Conservation (phyloP, 2,888 invertebrate genomes). For the Ennomos quercinarius region DNA sequence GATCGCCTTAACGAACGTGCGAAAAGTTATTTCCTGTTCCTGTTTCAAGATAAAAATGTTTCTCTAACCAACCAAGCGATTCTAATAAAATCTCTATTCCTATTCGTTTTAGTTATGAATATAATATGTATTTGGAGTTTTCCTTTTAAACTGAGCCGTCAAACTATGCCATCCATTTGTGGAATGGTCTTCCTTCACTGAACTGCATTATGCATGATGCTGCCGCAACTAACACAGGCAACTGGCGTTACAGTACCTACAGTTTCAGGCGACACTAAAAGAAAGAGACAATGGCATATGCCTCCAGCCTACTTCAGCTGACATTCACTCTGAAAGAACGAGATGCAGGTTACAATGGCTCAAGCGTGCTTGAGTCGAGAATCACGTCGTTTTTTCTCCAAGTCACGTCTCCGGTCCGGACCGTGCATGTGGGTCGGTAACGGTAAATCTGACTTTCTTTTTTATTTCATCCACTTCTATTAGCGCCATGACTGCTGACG, state of each 20-base stretch:
- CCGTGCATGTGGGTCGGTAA: slow-evolving; percentile 76
- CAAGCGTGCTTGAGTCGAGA: slow-evolving; percentile 9
- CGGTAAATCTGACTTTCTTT: slow-evolving; percentile 78
- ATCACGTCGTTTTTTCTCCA: slow-evolving; percentile 60
- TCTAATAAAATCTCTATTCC: no score
- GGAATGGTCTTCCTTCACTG: no score
- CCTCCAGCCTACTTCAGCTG: slow-evolving; percentile 3
- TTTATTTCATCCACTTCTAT: slow-evolving; percentile 64
- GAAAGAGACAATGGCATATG: not conserved
- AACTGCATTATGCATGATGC: no score
- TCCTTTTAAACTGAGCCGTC: no score
- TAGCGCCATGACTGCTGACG: slow-evolving; percentile 46
- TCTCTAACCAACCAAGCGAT: no score
- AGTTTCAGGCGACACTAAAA: no score
- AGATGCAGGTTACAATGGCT: slow-evolving; percentile 9
- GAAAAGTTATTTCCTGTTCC: no score
- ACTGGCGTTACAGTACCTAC: not conserved
- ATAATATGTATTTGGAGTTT: no score
- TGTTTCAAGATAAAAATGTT: no score
- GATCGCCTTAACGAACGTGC: no score
- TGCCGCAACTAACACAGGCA: slow-evolving; percentile 1
- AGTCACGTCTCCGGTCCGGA: slow-evolving; percentile 58
- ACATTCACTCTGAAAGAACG: slow-evolving; percentile 48
- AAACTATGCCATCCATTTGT: no score
- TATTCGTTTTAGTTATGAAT: no score